phyloP scores from a whole-genome alignment of 2,797 vertebrate species.

The Tarsius wallacei region DNA sequence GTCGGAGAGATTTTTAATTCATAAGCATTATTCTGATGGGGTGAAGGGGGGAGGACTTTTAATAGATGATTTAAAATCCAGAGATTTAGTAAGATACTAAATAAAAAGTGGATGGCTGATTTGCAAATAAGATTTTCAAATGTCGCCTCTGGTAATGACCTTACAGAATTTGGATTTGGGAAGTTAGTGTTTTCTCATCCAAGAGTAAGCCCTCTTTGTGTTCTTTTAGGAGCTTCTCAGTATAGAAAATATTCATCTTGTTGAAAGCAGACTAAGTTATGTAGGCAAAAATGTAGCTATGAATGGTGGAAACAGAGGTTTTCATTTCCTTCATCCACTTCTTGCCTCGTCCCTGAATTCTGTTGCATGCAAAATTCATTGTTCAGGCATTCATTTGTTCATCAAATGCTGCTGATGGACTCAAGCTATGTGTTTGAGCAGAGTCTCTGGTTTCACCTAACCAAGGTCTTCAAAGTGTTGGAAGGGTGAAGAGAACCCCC shows the following conservation, averaged over 20 bases:
- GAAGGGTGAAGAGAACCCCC: background rate
- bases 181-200: background rate
- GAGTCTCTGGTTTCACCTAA: no score
- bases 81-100: slow-evolving; percentile 62
- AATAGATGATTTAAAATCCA: slow-evolving; percentile 75
- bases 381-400: background rate
- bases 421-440: background rate
- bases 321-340: background rate
- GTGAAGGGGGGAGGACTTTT: background rate
- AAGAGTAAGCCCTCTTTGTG: background rate
- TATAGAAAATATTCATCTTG: background rate
- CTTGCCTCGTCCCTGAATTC: background rate
- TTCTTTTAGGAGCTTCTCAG: background rate
- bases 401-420: background rate
- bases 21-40: slow-evolving; percentile 70
- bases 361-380: background rate
- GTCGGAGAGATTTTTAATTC: slow-evolving; percentile 76
- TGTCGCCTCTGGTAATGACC: background rate
- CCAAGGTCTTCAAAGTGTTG: no score
- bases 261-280: background rate
- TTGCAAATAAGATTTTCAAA: slow-evolving; percentile 51
- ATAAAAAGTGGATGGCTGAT: slow-evolving; percentile 56
- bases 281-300: background rate
- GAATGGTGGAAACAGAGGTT: fast-evolving
- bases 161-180: background rate